Conservation (phyloP, 2,797 vertebrate species). For the Hafferia zeledoni region DNA sequence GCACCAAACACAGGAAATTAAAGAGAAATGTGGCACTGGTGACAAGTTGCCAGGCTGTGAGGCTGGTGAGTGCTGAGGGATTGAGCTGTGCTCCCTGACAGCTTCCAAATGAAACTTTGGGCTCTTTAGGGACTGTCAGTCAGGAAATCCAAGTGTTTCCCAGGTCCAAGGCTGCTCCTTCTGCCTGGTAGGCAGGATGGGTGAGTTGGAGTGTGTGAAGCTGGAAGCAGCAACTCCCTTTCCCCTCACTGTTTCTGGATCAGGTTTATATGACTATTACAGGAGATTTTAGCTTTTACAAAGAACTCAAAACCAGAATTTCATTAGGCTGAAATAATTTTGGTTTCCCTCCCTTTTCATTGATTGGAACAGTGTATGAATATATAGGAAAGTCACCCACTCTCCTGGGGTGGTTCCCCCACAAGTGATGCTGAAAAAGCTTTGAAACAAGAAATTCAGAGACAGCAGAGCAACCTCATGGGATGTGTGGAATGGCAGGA, state of each 20-base stretch:
- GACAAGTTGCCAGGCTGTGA: not conserved
- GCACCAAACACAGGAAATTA: rapidly evolving
- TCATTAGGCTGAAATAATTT: not conserved
- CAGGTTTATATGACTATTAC: not conserved
- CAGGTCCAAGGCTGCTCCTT: not conserved
- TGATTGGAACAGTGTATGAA: not conserved
- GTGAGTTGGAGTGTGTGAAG: not conserved
- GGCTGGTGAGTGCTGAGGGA: not conserved
- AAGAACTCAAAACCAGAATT: not conserved
- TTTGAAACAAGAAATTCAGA: not conserved
- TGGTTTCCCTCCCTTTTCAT: not conserved
- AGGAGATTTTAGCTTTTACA: not conserved
- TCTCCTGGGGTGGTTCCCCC: rapidly evolving
- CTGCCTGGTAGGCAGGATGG: not conserved
- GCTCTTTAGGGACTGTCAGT: constrained; percentile 26
- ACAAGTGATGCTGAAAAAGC: rapidly evolving
- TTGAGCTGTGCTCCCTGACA: constrained; percentile 5
- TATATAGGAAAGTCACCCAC: rapidly evolving
- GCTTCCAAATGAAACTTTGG: constrained; percentile 35
- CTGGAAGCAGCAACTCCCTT: not conserved
- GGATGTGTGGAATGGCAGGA: not conserved
- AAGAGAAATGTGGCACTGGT: not conserved
- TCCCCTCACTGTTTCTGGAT: not conserved
- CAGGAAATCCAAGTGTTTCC: constrained; percentile 35
- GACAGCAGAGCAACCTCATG: rapidly evolving